Base-by-base conservation (phyloP, 2,113 vertebrate species). In the Uropsilus gracilis region DNA sequence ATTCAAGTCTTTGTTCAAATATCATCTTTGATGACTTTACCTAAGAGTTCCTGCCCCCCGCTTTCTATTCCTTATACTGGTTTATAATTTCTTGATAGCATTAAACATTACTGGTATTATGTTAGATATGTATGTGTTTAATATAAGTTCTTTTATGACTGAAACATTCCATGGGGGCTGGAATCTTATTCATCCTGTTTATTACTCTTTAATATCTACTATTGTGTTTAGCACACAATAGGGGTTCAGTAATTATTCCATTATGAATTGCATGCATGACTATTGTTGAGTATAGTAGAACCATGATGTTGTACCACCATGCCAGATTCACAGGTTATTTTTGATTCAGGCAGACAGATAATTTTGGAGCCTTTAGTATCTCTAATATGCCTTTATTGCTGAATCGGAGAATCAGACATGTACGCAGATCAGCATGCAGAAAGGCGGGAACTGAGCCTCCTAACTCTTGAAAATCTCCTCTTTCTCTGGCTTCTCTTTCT, bases 121-220 rank as follows among this genome's bases (percentile, higher is more conserved):
- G 22, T 53, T 72, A 63, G 48, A n/a, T 82, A 61, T 96, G 53
- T 88, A 57, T 57, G 72, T 78, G 14, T 42, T 48, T 86, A 55
- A 82, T 78, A 32, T 34, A 28, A 75, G 26, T 81, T 94, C n/a
- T 90, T 86, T 80, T 55, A 26, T 86, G 61, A 39, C n/a, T 69
- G 37, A 37, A 61, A 13, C 44, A 17, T 68, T 50, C 42, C 32
- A 0, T 17, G 13, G 16, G 6, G 11, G 37, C 37, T 91, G 55
- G 57, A 59, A 24, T 66, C 76, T 86, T 50, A 46, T 72, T 57
- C 68, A 18, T 81, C 17, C 77, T 14, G 18, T 73, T 69, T 42
- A 37, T 78, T 48, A 68, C 8, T 72, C 16, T 82, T 71, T 11
- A 55, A 68, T 48, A 66, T 93, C 20, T 80, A 32, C 37, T 66